Base-by-base conservation (phyloP, 2,797 vertebrate genomes). In the Podarcis siculus region DNA sequence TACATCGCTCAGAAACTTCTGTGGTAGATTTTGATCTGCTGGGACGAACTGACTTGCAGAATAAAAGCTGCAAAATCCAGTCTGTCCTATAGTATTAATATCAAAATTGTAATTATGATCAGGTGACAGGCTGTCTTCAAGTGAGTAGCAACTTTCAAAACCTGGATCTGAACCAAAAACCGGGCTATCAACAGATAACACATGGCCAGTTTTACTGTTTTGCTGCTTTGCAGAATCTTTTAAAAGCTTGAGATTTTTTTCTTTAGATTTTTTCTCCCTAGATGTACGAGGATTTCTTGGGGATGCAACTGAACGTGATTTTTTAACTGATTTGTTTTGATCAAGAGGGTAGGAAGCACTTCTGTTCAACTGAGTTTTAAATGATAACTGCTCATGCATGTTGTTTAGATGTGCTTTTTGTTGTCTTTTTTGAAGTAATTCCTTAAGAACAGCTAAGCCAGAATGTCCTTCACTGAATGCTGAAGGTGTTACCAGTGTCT, bases 51-150 rank as follows among this genome's bases (percentile, higher is more conserved):
- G 98, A 95, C 97, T 99, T 85, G 98, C 97, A 10, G 98, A 98
- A 94, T 99, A 99, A n/a, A 98, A 97, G 94, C 98, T 98, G 89
- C 98, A 98, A 96, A 99, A 99, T 90, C 98, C 98, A 0, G 97
- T 97, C 94, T 99, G 98, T 66, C 98, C 98, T 86, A 99, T 98
- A 76, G 97, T 92, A 90, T 99, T 99, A 89, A 99, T 99, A 95
- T 99, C 99, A 96, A 99, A 99, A 92, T 96, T 98, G 91, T 99
- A 99, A 97, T 97, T 98, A 95, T 99, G 98, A 85, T 99, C 98
- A 88, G 99, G 99, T 82, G 99, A 99, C 88, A 99, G 96, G 89
- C 98, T 99, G 90, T 99, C 98, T 95, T 99, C 99, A 89, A 99
- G 97, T 1, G 98, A 98, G 82, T 98, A 99, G 96, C 98, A 99